Evolutionary conservation across 1,140 invertebrate genomes (phyloP), one percentile per base, ranked within the genome.

Genomic region (Leptopilina clavipes): DNA sequence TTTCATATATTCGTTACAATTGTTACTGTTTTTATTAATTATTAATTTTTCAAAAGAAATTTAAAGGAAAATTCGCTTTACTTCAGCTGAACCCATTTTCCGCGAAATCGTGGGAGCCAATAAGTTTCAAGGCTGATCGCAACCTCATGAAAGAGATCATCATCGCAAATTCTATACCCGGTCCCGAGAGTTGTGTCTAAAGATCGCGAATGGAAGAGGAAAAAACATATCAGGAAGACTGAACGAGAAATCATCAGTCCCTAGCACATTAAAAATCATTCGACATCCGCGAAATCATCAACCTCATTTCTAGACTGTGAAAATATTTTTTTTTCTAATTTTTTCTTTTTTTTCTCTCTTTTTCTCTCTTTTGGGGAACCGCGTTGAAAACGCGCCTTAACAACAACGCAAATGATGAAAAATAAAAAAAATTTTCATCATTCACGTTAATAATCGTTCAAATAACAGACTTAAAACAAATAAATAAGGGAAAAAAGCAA

Each of bases 171-270:
- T 93, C 93, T 44, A 93, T 95, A 90, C 94, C 94, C 48, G 94
- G 94, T 76, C 94, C 94, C 65, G 94, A 95, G 88, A 94, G 94
- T 91, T 95, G 94, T 89, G 94, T 95, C 84, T 94, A 94, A 93
- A 84, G 75, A 75, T 76, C 75, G 74, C 54, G 71, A 77, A 76
- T 40, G 74, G 75, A 79, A 77, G 45, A 44, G 73, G 78, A 81
- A 78, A 37, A 81, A 83, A 85, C 76, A 79, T 77, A 84, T 81
- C 78, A 83, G 81, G 72, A 82, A 83, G 8, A 22, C 59, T 65
- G 59, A 31, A 22, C 10, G n/a, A 40, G 37, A 40, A 40, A 40
- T 40, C 37, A 31, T 65, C 59, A 65, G 59, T 22, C 22, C 59
- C 59, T 65, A 65, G 25, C 59, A 22, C 59, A 65, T 12, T 31